Evolutionary conservation across 1,140 invertebrate genomes (phyloP).

Genomic region (Probaryconus sp.): DNA sequence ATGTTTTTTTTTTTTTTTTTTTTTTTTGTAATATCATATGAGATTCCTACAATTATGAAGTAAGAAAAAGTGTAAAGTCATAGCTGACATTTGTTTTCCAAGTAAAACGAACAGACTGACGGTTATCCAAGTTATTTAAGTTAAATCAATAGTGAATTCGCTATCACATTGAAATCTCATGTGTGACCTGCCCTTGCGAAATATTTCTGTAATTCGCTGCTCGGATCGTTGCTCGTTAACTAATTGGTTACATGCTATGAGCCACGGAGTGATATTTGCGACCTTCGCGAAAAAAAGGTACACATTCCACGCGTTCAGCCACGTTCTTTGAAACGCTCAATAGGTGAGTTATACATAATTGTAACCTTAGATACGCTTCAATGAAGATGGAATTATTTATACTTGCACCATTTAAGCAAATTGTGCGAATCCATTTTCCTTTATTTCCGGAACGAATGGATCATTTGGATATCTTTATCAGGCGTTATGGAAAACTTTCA

Average conservation of each 20-base stretch:
- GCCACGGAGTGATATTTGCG: slow-evolving; percentile 18
- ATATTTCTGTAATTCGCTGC: slow-evolving; percentile 53
- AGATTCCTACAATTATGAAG: no score
- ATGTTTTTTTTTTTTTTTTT: no score
- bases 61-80: no score
- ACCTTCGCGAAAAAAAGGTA: slow-evolving; percentile 50
- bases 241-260: slow-evolving; percentile 51
- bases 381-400: slow-evolving; percentile 35
- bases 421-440: slow-evolving; percentile 31
- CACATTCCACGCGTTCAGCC: slow-evolving; percentile 49
- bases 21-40: no score
- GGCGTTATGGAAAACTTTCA: no score
- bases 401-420: slow-evolving; percentile 35
- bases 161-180: slow-evolving; percentile 18
- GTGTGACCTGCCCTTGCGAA: slow-evolving; percentile 39
- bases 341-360: slow-evolving; percentile 44
- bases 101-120: slow-evolving; percentile 1
- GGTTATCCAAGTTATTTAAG: slow-evolving; percentile 14
- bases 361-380: slow-evolving; percentile 34
- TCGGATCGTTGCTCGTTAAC: slow-evolving; percentile 53
- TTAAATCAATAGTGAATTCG: slow-evolving; percentile 9
- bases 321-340: slow-evolving; percentile 37
- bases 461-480: no score
- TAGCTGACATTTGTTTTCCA: slow-evolving; percentile 29
- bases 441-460: no score